Conservation (phyloP, 2,888 invertebrate species). For the Hydropsyche betteni region DNA sequence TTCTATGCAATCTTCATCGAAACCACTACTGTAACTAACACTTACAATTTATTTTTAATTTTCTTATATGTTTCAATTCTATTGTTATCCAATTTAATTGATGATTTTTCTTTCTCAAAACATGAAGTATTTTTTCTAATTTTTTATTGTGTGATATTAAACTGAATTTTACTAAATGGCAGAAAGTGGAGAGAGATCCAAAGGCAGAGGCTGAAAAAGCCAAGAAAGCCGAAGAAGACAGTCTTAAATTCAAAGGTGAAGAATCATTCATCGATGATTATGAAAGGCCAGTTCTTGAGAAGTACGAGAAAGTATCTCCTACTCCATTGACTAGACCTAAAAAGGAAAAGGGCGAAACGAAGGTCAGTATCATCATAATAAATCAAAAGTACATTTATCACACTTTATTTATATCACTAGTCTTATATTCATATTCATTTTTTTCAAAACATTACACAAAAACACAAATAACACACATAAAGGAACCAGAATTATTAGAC, state of each 20-base stretch:
- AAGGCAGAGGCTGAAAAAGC: constrained; percentile 63
- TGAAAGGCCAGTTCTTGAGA: constrained; percentile 77
- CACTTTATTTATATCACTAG: no score
- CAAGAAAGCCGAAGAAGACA: constrained; percentile 59
- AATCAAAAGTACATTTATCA: not conserved
- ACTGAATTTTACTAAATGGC: constrained; percentile 48
- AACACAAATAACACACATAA: not conserved
- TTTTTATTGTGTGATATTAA: not conserved
- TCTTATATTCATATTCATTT: not conserved
- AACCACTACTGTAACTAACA: constrained; percentile 22
- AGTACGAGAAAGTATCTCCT: constrained; percentile 70
- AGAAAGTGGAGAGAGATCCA: constrained; percentile 64
- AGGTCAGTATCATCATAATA: constrained; percentile 54
- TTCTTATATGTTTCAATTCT: constrained; percentile 15
- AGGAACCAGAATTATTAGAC: constrained; percentile 33
- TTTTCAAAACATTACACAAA: no score
- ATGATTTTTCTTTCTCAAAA: constrained; percentile 21
- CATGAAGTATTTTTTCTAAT: constrained; percentile 7
- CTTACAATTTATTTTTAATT: not conserved
- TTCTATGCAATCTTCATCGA: constrained; percentile 25
- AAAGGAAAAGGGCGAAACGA: constrained; percentile 63
- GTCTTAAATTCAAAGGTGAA: constrained; percentile 65
- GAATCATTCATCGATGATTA: constrained; percentile 75
- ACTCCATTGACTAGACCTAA: constrained; percentile 64
- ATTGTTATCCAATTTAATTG: not conserved